phyloP scores from a whole-genome alignment of 2,113 vertebrate species.

The Cyanoliseus patagonus region DNA sequence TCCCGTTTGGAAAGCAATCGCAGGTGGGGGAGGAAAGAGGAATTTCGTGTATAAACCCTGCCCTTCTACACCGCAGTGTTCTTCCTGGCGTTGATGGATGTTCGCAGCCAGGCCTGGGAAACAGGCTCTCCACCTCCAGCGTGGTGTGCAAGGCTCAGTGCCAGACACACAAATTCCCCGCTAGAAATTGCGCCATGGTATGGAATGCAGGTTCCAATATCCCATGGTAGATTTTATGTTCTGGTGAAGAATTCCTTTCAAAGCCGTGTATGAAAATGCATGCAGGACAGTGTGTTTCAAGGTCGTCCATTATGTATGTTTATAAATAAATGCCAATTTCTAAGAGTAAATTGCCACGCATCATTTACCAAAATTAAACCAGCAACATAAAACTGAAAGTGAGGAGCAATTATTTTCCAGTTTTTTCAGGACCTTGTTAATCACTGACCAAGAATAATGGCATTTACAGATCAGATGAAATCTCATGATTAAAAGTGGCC shows the following conservation, averaged over 20 bases:
- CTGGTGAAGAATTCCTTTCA: neutral
- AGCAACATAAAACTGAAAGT: neutral
- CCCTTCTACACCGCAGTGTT: too few relatives aligned
- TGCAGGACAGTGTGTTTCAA: neutral
- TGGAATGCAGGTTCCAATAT: neutral
- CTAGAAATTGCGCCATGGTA: accelerated
- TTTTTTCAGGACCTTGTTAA: neutral
- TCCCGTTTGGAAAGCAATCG: neutral
- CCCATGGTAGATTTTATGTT: neutral
- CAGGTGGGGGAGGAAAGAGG: neutral
- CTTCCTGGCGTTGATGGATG: neutral
- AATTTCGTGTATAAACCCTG: neutral
- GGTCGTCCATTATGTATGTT: neutral
- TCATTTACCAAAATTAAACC: neutral
- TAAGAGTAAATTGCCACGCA: neutral
- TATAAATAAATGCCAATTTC: neutral
- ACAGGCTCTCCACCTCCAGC: neutral
- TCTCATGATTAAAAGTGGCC: neutral
- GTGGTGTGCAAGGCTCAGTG: neutral
- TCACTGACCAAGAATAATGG: neutral
- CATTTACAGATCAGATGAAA: neutral
- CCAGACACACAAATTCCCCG: neutral
- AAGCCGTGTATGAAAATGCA: neutral
- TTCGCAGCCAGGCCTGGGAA: neutral
- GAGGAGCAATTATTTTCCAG: neutral